Evolutionary conservation across 2,888 invertebrate species (phyloP).

Genomic region (Nudaria mundana): DNA sequence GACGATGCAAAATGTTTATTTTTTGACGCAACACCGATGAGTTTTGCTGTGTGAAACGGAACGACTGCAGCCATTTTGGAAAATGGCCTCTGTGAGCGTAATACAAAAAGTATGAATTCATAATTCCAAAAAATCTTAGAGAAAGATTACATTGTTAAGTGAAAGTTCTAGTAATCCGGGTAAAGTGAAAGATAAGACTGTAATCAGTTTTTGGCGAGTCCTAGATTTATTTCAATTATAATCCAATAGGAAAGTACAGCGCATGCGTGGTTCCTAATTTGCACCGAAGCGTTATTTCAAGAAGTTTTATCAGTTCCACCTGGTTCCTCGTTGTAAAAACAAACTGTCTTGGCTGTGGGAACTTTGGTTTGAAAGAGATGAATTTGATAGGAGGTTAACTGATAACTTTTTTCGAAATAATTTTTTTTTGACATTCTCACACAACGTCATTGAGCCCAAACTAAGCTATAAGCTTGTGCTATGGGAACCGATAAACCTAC

Average conservation of each 20-base stretch:
- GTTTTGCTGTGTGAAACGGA: slow-evolving; percentile 29
- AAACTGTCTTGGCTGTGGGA: too few relatives aligned
- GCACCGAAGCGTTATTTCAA: slow-evolving; percentile 44
- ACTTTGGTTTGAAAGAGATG: too few relatives aligned
- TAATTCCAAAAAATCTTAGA: slow-evolving; percentile 10
- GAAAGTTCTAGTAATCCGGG: slow-evolving; percentile 27
- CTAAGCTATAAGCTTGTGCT: too few relatives aligned
- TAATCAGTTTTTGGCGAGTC: slow-evolving; percentile 62
- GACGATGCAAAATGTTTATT: slow-evolving; percentile 80
- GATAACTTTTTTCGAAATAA: too few relatives aligned
- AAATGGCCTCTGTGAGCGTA: slow-evolving; percentile 18
- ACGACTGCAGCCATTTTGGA: slow-evolving; percentile 34
- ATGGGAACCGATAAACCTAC: too few relatives aligned
- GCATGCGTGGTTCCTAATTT: slow-evolving; percentile 62
- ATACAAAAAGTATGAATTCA: neutral
- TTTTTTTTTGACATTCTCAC: too few relatives aligned
- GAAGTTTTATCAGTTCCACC: neutral
- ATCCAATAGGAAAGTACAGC: slow-evolving; percentile 52
- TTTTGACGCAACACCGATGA: slow-evolving; percentile 58
- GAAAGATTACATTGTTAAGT: slow-evolving; percentile 14
- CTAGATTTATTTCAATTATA: slow-evolving; percentile 79
- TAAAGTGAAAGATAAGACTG: slow-evolving; percentile 53
- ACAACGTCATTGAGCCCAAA: too few relatives aligned
- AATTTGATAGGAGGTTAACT: too few relatives aligned
- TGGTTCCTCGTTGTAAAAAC: slow-evolving; percentile 4